Evolutionary conservation across 1,140 invertebrate genomes (phyloP).

Genomic region (Cyrtorhinus lividipennis): DNA sequence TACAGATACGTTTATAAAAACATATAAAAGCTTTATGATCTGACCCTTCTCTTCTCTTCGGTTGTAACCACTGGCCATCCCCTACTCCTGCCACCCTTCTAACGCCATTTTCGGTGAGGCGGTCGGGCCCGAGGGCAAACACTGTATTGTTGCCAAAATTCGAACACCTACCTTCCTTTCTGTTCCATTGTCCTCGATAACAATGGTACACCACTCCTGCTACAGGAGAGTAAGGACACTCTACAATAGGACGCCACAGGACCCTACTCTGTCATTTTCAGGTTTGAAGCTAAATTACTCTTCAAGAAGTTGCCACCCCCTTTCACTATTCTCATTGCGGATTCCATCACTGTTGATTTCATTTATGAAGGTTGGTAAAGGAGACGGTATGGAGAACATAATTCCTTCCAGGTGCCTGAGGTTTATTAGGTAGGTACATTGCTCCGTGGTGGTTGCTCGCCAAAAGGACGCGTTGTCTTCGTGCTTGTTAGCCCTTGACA

Average conservation of each 20-base stretch:
- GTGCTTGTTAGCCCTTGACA: not conserved
- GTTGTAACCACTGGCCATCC: not conserved
- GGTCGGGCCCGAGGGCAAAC: not conserved
- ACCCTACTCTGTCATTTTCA: conserved; percentile 7
- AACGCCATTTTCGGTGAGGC: not conserved
- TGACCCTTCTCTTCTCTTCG: not conserved
- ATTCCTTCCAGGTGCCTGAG: not conserved
- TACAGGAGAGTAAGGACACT: not conserved
- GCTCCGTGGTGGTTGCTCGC: not conserved
- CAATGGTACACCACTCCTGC: conserved; percentile 2
- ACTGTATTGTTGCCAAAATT: conserved; percentile 7
- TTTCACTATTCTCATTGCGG: not conserved
- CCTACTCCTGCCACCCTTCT: not conserved
- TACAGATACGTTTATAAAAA: conserved; percentile 5
- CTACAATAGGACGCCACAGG: not conserved
- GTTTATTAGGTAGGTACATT: not conserved
- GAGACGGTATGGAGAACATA: not conserved
- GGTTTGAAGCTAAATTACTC: conserved; percentile 8
- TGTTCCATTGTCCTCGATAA: not conserved
- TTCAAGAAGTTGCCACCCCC: not conserved
- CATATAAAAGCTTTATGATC: not conserved
- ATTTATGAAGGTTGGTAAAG: not conserved
- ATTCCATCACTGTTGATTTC: not conserved
- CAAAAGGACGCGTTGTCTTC: not conserved
- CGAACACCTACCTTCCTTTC: not conserved